phyloP scores from a whole-genome alignment of 2,797 vertebrate genomes.

The Argya squamiceps region DNA sequence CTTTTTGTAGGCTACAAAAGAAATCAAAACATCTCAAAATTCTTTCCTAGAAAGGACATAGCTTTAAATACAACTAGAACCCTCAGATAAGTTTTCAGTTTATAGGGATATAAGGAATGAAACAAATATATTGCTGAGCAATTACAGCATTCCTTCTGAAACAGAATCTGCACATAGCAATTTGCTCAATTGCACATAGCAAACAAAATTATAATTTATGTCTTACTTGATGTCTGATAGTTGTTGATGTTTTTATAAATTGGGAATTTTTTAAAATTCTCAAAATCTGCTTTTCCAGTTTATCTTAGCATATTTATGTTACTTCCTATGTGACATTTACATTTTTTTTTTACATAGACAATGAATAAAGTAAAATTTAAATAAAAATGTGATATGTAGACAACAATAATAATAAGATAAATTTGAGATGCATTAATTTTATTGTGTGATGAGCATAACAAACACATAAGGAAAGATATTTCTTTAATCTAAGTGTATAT shows the following conservation, averaged over 20 bases:
- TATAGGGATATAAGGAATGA: neutral
- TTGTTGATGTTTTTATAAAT: neutral
- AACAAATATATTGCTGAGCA: neutral
- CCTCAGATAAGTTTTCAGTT: neutral
- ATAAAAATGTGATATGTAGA: neutral
- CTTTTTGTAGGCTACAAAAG: neutral
- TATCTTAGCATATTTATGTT: neutral
- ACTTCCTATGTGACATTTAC: neutral
- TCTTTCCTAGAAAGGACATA: neutral
- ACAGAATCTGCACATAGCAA: neutral
- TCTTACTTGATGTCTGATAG: neutral
- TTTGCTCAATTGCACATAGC: neutral
- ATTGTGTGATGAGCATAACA: neutral
- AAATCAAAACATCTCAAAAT: neutral
- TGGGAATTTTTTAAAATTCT: neutral
- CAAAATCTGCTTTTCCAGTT: neutral
- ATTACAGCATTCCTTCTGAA: neutral
- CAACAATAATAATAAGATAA: neutral
- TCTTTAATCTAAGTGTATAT: neutral
- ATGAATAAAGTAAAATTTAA: neutral
- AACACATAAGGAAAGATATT: neutral
- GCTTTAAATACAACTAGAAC: neutral
- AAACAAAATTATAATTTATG: neutral
- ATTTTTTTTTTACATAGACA: neutral
- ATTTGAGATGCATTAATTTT: neutral